Conservation (phyloP, 2,888 invertebrate genomes). For the Branchellion lobata region DNA sequence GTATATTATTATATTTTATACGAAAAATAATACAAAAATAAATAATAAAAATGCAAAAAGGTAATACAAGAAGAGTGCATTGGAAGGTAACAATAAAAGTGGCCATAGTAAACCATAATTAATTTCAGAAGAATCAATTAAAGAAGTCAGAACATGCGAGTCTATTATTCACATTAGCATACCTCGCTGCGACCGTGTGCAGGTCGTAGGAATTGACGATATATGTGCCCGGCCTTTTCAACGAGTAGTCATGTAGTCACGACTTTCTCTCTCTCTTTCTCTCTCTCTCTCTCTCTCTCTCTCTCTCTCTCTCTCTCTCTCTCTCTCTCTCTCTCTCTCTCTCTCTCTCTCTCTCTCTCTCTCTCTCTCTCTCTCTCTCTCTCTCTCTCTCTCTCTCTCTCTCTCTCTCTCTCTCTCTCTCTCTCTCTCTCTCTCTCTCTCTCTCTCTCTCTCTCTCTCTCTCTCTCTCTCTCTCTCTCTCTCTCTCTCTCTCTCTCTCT, state of each 20-base stretch:
- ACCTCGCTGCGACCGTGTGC: background rate
- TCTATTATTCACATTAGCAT: background rate
- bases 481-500: background rate
- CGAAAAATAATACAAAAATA: too few species aligned
- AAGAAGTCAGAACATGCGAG: background rate
- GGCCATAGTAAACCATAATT: too few species aligned
- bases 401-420: background rate
- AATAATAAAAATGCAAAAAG: too few species aligned
- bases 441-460: background rate
- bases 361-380: conserved; percentile 33
- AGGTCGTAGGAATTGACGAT: background rate
- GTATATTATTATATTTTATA: too few species aligned
- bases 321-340: background rate
- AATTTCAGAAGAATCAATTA: too few species aligned
- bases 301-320: background rate
- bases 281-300: background rate
- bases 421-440: background rate
- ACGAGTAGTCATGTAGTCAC: background rate
- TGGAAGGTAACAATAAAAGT: too few species aligned
- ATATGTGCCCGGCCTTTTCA: background rate
- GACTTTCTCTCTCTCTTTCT: background rate
- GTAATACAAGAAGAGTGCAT: too few species aligned
- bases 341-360: conserved; percentile 23
- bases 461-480: background rate
- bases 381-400: conserved; percentile 9